These are phyloP conservation scores for Andrena trimmerana DNA, from an alignment of 2,888 invertebrate species.

Conservation along the genomic window DNA sequence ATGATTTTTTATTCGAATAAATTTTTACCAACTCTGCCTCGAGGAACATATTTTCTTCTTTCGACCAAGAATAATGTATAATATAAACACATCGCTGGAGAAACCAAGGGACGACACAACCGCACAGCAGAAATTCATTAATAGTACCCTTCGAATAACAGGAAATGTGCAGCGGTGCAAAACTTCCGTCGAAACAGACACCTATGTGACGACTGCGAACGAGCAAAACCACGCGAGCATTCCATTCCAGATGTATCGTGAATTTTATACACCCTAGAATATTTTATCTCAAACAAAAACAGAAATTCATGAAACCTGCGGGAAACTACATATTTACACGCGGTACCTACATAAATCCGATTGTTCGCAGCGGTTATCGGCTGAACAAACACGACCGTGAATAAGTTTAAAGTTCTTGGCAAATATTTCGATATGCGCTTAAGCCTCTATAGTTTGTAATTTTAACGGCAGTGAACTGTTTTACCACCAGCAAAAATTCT, in stretches of 20 bases:
- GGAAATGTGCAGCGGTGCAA: constrained; percentile 71
- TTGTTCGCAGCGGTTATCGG: no score
- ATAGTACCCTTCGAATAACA: constrained; percentile 68
- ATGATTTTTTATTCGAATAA: neutral
- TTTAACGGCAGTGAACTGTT: no score
- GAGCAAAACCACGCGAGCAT: constrained; percentile 38
- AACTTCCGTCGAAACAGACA: constrained; percentile 76
- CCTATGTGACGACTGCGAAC: constrained; percentile 51
- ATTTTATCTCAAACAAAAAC: neutral
- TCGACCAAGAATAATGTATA: neutral
- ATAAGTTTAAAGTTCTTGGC: no score
- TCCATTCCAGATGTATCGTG: neutral
- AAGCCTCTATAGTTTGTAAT: no score
- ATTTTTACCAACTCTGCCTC: neutral
- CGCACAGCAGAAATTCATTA: constrained; percentile 52
- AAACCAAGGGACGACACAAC: constrained; percentile 2
- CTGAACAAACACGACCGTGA: no score
- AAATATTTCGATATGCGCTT: no score
- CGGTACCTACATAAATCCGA: no score
- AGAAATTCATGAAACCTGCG: no score
- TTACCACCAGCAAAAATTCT: no score
- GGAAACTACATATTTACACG: no score
- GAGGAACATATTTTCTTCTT: neutral
- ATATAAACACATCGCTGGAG: neutral
- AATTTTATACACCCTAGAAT: neutral